A percentile compares a stretch with the other conserved stretches of the same genome.
Evolutionary conservation across 2,113 vertebrate genomes (phyloP).

Genomic region (Athene cunicularia): DNA sequence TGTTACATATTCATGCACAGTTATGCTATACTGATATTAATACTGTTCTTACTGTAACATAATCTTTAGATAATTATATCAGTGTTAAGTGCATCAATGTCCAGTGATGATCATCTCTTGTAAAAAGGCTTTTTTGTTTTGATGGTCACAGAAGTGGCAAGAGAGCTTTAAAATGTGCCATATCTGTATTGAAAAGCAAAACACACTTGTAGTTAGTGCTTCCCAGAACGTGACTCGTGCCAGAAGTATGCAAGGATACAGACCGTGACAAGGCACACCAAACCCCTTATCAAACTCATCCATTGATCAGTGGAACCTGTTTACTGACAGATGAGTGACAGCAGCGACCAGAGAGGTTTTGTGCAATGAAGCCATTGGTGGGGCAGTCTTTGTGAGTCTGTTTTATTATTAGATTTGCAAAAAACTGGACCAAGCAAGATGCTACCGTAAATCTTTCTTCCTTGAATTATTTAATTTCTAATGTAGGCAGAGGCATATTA

Average conservation of each 20-base stretch:
- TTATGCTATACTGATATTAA: background rate
- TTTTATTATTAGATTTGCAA: background rate
- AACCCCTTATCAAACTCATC: background rate
- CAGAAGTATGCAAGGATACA: background rate
- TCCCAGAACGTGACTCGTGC: background rate
- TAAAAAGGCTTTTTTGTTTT: background rate
- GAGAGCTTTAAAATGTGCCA: background rate
- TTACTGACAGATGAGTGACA: background rate
- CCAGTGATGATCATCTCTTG: background rate
- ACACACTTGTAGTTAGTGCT: background rate
- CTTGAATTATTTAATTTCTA: background rate
- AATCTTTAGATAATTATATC: background rate
- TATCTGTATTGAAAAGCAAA: background rate
- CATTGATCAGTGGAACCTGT: background rate
- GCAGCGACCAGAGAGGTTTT: background rate
- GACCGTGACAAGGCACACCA: rapidly evolving
- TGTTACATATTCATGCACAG: background rate
- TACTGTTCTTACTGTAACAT: background rate
- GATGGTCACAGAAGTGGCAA: background rate
- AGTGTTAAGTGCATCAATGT: background rate
- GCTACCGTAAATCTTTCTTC: background rate
- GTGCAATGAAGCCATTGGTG: background rate
- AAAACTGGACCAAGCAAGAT: background rate
- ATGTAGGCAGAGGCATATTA: background rate
- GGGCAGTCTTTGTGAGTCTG: background rate